Conservation (phyloP, 2,888 invertebrate genomes). For the Tholera decimalis region DNA sequence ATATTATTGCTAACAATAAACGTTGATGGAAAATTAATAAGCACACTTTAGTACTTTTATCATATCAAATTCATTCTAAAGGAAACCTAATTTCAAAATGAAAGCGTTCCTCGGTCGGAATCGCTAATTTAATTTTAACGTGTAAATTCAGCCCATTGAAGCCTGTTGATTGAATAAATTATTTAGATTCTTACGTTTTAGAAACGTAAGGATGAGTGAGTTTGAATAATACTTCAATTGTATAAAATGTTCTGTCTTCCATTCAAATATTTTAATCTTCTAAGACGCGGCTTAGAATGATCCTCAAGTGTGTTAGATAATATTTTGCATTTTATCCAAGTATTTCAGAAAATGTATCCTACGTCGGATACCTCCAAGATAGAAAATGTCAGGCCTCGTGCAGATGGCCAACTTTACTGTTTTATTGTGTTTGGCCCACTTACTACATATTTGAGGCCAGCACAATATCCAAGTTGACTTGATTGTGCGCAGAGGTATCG, state of each 20-base stretch:
- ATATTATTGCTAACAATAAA: conserved; percentile 35
- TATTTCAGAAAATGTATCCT: background rate
- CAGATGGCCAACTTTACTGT: conserved; percentile 27
- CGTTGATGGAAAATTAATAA: conserved; percentile 61
- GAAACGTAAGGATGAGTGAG: conserved; percentile 51
- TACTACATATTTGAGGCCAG: conserved; percentile 21
- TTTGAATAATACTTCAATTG: conserved; percentile 52
- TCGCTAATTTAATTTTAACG: conserved; percentile 70
- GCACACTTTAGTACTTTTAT: conserved; percentile 58
- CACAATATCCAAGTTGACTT: conserved; percentile 26
- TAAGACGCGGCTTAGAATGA: background rate
- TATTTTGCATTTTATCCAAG: background rate
- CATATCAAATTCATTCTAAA: conserved; percentile 62
- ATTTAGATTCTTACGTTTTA: conserved; percentile 65
- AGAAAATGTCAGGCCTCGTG: background rate
- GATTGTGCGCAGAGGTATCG: conserved; percentile 14
- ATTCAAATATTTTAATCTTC: conserved; percentile 25
- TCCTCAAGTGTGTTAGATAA: background rate
- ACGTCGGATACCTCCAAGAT: background rate
- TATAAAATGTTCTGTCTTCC: conserved; percentile 40
- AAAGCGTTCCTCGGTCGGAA: conserved; percentile 63
- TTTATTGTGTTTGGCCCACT: conserved; percentile 34
- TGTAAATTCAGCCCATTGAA: conserved; percentile 69
- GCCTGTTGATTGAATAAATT: conserved; percentile 70
- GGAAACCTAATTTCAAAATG: conserved; percentile 66